Conservation (phyloP, 2,113 vertebrate genomes). For the Camarhynchus parvulus region DNA sequence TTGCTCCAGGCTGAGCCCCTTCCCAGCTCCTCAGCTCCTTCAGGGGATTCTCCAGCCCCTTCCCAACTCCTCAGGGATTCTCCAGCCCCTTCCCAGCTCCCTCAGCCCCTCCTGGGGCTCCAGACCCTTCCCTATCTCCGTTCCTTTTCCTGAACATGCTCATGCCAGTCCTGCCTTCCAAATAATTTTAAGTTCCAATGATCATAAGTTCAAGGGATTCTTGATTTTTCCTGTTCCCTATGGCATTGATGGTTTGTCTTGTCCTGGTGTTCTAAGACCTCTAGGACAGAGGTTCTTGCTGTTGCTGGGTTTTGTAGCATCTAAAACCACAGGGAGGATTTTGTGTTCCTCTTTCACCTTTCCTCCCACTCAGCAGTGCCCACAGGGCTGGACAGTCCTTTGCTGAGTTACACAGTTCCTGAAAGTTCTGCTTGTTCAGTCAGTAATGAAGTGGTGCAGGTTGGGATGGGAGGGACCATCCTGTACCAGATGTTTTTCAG, state of each 20-base stretch:
- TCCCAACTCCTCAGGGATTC: not conserved
- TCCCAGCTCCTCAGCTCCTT: no score
- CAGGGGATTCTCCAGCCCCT: not conserved
- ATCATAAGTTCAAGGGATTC: not conserved
- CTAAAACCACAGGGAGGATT: not conserved
- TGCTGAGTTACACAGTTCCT: not conserved
- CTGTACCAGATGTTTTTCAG: not conserved
- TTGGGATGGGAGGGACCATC: not conserved
- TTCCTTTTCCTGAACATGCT: not conserved
- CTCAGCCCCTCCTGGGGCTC: not conserved
- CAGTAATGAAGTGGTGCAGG: not conserved
- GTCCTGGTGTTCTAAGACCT: not conserved
- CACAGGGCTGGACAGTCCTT: not conserved
- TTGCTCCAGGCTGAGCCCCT: not conserved
- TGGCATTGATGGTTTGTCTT: not conserved
- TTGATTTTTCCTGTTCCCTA: not conserved
- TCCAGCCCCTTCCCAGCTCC: not conserved
- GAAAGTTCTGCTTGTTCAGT: not conserved
- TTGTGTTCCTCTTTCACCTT: not conserved
- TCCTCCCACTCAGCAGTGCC: not conserved
- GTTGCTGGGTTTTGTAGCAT: not conserved
- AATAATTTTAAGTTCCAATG: not conserved
- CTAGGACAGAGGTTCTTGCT: not conserved
- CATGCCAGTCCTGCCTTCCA: not conserved
- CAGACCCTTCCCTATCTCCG: rapidly evolving